Evolutionary conservation across 2,113 vertebrate species (phyloP).

Genomic region (Apteryx mantelli): DNA sequence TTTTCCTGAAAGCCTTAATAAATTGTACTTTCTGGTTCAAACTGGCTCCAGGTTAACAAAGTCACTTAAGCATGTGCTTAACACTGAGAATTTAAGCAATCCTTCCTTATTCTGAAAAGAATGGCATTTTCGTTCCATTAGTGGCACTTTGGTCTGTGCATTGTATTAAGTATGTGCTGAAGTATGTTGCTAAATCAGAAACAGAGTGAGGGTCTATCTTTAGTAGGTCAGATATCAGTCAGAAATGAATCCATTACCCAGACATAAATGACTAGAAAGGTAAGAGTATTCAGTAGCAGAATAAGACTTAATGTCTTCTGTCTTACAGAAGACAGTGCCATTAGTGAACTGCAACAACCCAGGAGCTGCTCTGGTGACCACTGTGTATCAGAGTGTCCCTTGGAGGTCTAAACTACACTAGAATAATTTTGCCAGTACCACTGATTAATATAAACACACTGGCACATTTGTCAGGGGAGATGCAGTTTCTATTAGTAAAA

Average conservation of each 20-base stretch:
- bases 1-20: constrained; percentile 8
- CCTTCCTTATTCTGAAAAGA: background rate
- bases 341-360: background rate
- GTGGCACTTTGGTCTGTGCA: background rate
- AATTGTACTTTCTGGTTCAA: background rate
- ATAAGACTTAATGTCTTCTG: background rate
- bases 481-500: background rate
- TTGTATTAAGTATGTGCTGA: background rate
- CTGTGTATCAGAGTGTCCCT: background rate
- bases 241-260: background rate
- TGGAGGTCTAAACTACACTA: background rate
- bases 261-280: background rate
- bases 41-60: background rate
- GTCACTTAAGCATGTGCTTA: background rate
- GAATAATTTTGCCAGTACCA: background rate
- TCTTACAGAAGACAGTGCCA: background rate
- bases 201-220: background rate
- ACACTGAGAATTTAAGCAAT: background rate
- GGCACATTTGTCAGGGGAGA: background rate
- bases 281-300: background rate
- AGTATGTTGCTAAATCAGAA: background rate
- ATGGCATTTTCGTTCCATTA: background rate
- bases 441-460: background rate
- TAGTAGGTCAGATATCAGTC: background rate
- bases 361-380: background rate